Conservation (phyloP, 2,113 vertebrate species). For the Ginglymostoma cirratum region DNA sequence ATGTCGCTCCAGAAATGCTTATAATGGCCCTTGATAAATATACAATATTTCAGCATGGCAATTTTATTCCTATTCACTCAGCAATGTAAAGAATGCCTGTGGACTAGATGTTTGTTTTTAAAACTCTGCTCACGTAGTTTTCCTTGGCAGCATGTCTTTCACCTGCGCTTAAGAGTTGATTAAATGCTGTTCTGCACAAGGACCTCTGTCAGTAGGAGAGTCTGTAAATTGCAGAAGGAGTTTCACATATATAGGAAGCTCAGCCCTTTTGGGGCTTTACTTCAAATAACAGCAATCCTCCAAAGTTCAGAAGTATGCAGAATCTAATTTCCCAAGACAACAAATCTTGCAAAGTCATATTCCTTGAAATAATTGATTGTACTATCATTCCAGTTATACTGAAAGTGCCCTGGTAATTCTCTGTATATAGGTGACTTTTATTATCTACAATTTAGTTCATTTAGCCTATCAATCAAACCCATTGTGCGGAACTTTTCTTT, state of each 20-base stretch:
- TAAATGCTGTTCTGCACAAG: slow-evolving; percentile 30
- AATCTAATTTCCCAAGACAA: slow-evolving; percentile 31
- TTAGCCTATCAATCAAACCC: background rate
- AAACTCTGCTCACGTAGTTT: background rate
- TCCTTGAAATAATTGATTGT: slow-evolving; percentile 32
- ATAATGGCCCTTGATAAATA: slow-evolving; percentile 25
- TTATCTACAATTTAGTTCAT: background rate
- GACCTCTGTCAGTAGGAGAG: slow-evolving; percentile 2
- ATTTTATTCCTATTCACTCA: background rate
- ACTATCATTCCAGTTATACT: background rate
- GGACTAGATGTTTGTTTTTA: background rate
- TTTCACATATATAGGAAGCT: background rate
- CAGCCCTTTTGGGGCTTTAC: background rate
- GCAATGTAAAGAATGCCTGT: background rate
- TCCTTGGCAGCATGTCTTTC: slow-evolving; percentile 23
- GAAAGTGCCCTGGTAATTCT: slow-evolving; percentile 2
- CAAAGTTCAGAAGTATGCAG: slow-evolving; percentile 22
- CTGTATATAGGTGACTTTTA: background rate
- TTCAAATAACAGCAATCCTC: slow-evolving; percentile 8
- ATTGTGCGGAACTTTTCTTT: background rate
- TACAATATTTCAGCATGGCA: background rate
- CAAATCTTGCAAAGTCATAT: background rate
- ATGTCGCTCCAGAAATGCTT: background rate
- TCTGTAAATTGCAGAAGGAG: background rate
- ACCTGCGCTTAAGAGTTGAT: slow-evolving; percentile 32